Conservation (phyloP, 2,888 invertebrate species). For the Cryptocephalus primarius region DNA sequence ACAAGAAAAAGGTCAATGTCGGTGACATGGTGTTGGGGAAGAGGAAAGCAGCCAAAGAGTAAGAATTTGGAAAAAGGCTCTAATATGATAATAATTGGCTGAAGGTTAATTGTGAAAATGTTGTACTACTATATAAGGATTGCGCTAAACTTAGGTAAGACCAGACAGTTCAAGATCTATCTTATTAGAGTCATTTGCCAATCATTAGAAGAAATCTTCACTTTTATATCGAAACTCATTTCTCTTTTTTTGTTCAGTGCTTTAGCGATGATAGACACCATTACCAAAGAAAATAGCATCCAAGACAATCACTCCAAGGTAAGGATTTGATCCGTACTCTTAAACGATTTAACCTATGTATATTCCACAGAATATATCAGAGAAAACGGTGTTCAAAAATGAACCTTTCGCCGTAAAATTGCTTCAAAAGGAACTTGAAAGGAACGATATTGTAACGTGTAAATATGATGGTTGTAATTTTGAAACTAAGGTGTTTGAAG, state of each 20-base stretch:
- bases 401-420: constrained; percentile 11
- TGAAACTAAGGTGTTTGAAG: constrained; percentile 18
- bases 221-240: too few relatives aligned
- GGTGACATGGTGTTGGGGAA: constrained; percentile 1
- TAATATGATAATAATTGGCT: not conserved
- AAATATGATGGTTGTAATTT: constrained; percentile 28
- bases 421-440: constrained; percentile 21
- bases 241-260: constrained; percentile 1
- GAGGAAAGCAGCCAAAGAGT: constrained; percentile 18
- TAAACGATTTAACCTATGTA: not conserved
- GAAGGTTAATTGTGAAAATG: too few relatives aligned
- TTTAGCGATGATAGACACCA: constrained; percentile 2
- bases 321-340: not conserved
- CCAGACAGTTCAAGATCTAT: too few relatives aligned
- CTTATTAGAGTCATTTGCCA: too few relatives aligned
- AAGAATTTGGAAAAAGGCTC: constrained; percentile 3
- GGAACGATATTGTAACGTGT: constrained; percentile 25
- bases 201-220: too few relatives aligned
- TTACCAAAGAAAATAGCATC: not conserved
- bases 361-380: not conserved
- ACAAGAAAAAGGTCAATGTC: constrained; percentile 5
- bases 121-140: not conserved
- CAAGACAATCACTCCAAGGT: not conserved
- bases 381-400: constrained; percentile 9
- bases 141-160: too few relatives aligned